These are phyloP conservation scores for Uropsilus gracilis DNA, from an alignment of 2,113 vertebrate genomes.

Conservation along the genomic window DNA sequence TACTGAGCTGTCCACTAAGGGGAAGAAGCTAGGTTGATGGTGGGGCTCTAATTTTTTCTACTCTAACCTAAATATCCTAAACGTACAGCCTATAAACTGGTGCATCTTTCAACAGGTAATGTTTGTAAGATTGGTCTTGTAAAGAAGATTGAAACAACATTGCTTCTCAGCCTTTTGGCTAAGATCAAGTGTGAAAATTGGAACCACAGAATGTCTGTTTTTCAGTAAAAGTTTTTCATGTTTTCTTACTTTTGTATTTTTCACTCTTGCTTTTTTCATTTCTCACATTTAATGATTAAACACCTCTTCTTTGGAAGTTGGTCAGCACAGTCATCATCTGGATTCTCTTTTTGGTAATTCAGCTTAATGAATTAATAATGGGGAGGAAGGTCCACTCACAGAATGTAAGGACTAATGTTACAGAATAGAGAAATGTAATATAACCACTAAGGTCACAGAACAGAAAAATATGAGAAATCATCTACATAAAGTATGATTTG, in stretches of 20 bases:
- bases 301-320: background rate
- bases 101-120: background rate
- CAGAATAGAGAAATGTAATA: background rate
- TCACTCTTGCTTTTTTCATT: background rate
- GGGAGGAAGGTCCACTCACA: background rate
- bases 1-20: background rate
- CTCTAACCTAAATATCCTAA: background rate
- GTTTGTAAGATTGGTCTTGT: background rate
- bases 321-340: background rate
- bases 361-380: no score
- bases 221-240: background rate
- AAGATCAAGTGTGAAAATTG: background rate
- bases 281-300: slow-evolving; percentile 8
- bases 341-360: background rate
- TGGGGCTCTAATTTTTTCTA: background rate
- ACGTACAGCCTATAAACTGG: background rate
- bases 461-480: background rate
- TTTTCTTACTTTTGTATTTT: background rate
- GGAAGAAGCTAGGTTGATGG: background rate
- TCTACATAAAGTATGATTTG: background rate
- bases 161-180: no score
- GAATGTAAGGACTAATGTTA: background rate
- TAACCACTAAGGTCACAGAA: background rate
- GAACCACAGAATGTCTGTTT: background rate
- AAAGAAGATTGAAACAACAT: background rate